Conservation (phyloP, 2,888 invertebrate genomes). For the Capitulum mitella region DNA sequence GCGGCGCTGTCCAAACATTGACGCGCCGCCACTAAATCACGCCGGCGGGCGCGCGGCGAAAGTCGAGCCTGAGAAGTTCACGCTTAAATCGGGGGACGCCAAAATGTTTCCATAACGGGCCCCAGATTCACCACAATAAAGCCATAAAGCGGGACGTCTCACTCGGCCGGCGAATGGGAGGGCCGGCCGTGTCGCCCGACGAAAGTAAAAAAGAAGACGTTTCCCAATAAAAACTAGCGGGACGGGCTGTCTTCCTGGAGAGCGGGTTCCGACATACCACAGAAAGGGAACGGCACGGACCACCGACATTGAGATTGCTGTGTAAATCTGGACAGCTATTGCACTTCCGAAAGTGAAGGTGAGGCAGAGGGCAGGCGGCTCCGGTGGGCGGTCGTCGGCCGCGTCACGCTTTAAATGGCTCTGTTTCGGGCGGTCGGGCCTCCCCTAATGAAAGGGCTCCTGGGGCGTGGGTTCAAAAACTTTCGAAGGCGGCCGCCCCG, state of each 20-base stretch:
- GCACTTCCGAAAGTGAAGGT: conserved; percentile 21
- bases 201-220: background rate
- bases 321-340: background rate
- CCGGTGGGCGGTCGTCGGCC: background rate
- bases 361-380: background rate
- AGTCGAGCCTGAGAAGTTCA: conserved; percentile 12
- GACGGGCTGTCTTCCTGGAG: background rate
- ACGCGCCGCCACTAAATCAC: background rate
- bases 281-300: background rate
- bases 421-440: background rate
- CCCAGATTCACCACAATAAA: conserved; percentile 24
- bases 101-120: conserved; percentile 22
- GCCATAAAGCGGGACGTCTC: conserved; percentile 22
- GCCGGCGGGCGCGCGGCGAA: background rate
- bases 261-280: background rate
- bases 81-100: conserved; percentile 22
- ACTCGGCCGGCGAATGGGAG: background rate
- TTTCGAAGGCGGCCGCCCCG: background rate
- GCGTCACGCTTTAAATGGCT: background rate
- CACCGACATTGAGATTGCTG: background rate
- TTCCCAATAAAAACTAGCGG: conserved; percentile 21
- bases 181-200: background rate
- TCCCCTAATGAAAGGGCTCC: background rate
- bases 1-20: conserved; percentile 14
- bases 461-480: background rate